Evolutionary conservation across 2,113 vertebrate genomes (phyloP).

Genomic region (Epinephelus moara): DNA sequence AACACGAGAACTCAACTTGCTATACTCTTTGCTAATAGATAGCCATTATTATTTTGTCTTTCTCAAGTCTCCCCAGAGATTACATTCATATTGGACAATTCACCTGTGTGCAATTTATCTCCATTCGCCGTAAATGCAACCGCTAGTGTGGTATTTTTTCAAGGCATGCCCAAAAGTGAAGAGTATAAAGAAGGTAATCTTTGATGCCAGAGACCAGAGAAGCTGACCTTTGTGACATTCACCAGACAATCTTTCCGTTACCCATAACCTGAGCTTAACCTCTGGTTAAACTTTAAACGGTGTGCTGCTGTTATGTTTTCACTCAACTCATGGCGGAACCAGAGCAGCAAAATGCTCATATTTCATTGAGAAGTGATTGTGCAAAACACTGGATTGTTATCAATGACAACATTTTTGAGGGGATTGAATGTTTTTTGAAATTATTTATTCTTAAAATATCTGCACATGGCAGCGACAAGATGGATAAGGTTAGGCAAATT

Average conservation of each 20-base stretch:
- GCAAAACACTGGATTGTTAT: background rate
- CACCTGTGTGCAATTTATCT: background rate
- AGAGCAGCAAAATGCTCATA: background rate
- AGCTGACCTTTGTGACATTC: background rate
- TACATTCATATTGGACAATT: conserved; percentile 26
- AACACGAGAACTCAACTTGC: conserved; percentile 20
- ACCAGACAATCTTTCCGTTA: background rate
- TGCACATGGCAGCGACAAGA: background rate
- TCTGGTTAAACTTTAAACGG: too few species aligned
- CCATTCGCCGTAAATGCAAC: background rate
- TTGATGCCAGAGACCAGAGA: background rate
- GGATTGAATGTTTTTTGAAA: background rate
- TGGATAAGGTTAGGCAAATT: background rate
- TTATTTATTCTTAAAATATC: conserved; percentile 8
- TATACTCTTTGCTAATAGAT: conserved; percentile 1
- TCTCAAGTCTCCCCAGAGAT: background rate
- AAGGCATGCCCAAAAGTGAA: background rate
- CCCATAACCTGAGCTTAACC: background rate
- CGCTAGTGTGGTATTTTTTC: background rate
- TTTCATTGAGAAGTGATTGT: background rate
- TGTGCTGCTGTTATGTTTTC: background rate
- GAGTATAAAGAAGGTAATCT: background rate
- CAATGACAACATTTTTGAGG: background rate
- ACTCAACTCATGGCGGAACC: background rate
- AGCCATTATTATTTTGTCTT: background rate